A percentile compares a stretch with the other conserved stretches of the same genome.
Conservation (phyloP, 2,797 vertebrate species). For the Protosalanx chinensis region DNA sequence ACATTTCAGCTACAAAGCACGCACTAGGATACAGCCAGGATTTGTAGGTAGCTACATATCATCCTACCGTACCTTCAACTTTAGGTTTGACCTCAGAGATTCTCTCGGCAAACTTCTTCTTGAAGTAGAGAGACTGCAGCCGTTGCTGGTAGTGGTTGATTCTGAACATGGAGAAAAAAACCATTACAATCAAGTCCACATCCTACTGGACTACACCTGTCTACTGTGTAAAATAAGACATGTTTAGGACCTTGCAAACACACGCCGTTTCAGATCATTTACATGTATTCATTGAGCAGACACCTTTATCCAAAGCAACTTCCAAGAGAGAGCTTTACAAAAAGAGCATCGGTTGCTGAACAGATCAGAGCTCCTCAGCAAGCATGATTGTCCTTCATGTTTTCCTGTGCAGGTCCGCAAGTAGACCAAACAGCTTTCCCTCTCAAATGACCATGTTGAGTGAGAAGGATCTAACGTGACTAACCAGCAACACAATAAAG, state of each 20-base stretch:
- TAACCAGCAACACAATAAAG: constrained; percentile 3
- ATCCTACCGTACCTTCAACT: constrained; percentile 82
- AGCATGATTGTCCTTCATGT: neutral
- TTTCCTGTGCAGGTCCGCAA: neutral
- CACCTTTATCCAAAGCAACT: no score
- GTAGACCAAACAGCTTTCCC: neutral
- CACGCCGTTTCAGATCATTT: neutral
- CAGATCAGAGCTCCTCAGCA: neutral
- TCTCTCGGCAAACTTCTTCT: constrained; percentile 98
- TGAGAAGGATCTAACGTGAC: neutral
- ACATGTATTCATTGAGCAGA: no score
- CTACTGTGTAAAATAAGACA: neutral
- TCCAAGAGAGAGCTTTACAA: no score
- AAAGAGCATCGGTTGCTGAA: no score
- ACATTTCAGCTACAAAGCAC: no score
- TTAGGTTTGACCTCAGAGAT: constrained; percentile 96
- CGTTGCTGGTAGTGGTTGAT: constrained; percentile 98
- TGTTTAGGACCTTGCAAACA: neutral
- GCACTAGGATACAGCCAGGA: no score
- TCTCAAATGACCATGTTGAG: neutral
- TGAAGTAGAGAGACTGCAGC: constrained; percentile 93
- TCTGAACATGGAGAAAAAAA: constrained; percentile 68
- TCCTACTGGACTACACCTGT: no score
- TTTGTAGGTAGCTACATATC: neutral
- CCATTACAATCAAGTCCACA: constrained; percentile 12